phyloP scores from a whole-genome alignment of 2,888 invertebrate genomes.

The Drosophila neoperkinsi region DNA sequence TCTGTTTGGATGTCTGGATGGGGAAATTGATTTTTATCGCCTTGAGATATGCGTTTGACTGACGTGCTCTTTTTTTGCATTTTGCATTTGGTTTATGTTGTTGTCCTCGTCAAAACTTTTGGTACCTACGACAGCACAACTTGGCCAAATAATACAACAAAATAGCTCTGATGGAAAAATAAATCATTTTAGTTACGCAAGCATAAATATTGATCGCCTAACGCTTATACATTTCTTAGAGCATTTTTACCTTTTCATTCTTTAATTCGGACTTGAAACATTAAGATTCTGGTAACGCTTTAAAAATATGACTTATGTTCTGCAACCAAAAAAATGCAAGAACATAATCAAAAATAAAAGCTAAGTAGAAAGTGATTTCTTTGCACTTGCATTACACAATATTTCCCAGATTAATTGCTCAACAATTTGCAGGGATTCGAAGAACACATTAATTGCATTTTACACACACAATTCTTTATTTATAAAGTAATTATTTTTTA shows the following conservation, averaged over 20 bases:
- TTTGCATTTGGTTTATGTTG: background rate
- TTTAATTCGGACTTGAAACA: background rate
- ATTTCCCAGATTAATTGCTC: slow-evolving; percentile 8
- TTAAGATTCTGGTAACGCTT: background rate
- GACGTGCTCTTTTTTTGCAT: slow-evolving; percentile 25
- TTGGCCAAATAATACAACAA: background rate
- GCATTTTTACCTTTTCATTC: background rate
- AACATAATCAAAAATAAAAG: background rate
- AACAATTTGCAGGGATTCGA: slow-evolving; percentile 3
- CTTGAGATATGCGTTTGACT: slow-evolving; percentile 55
- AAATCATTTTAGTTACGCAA: background rate
- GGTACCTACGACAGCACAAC: slow-evolving; percentile 1
- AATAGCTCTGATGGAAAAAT: background rate
- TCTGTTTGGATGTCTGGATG: slow-evolving; percentile 55
- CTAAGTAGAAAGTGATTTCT: background rate
- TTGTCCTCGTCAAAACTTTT: slow-evolving; percentile 40
- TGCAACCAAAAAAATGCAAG: too few relatives aligned
- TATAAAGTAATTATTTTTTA: background rate
- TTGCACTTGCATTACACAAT: slow-evolving; percentile 4
- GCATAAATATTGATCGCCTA: background rate
- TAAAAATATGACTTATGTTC: background rate
- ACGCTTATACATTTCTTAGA: accelerated
- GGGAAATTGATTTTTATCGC: slow-evolving; percentile 75
- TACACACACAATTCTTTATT: background rate
- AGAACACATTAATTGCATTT: slow-evolving; percentile 3